Base-by-base conservation (phyloP, 2,888 invertebrate genomes). In the Drosophila helvetica region DNA sequence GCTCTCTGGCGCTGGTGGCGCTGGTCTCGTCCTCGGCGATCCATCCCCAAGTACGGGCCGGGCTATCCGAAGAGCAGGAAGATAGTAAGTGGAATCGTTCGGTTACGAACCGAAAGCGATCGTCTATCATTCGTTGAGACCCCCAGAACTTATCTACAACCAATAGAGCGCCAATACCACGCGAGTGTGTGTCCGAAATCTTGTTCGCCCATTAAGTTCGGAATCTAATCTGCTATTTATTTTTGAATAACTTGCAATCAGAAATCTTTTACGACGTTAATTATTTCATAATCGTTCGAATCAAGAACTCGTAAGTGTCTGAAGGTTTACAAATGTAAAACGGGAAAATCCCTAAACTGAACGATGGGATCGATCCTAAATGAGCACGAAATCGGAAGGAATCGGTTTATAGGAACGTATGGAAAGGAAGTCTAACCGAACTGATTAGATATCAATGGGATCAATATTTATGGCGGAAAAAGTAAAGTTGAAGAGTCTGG, bases 21-120 rank as follows among this genome's bases (percentile, higher is more conserved):
- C n/a, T 38, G 38, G 38, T n/a, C 38, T 38, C 38, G 2, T 6
- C 38, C 7, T 7, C 38, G 2, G 7, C 38, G 7, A 15, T 7
- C 7, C n/a, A 46, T 45, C 18, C 50, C 4, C 30, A 64, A 15
- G 64, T 25, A 8, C 17, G 57, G 56, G 65, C 56, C n/a, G 86
- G 82, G 7, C 56, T 74, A 4, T 27, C 64, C 22, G 88, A 85
- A 18, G 66, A 82, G 8, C 64, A 64, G 18, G 88, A 82, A 8
- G 52, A 58, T 10, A 86, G 82, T 88, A 46, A 88, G 88, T 52
- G 7, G 10, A 2, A 22, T 57, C n/a, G 18, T 1, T 5, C 5
- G 9, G 3, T 33, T 15, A 6, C 18, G 18, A 18, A 22, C 22
- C n/a, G 43, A 17, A n/a, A 0, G 7, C 69, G 22, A 48, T 17